These are phyloP conservation scores for Nipponacmea schrenckii DNA, from an alignment of 2,888 invertebrate species.

Conservation along the genomic window DNA sequence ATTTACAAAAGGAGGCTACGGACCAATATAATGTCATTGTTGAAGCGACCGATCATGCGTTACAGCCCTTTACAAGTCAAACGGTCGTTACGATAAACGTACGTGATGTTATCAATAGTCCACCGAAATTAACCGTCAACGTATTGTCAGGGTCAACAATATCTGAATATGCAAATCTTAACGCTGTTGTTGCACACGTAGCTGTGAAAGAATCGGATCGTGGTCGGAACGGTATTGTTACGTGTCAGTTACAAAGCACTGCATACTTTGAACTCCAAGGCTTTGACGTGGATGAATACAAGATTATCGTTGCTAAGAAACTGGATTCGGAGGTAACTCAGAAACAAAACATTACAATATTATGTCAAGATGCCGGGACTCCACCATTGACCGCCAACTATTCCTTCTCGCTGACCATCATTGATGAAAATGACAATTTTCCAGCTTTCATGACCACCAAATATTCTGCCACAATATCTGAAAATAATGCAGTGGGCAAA, in stretches of 20 bases:
- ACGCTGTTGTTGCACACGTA: conserved; percentile 57
- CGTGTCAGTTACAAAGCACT: conserved; percentile 36
- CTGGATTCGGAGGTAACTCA: conserved; percentile 54
- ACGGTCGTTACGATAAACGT: conserved; percentile 69
- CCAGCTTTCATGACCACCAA: conserved; percentile 47
- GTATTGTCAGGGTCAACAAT: conserved; percentile 40
- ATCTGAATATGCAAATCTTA: conserved; percentile 49
- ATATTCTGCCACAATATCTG: conserved; percentile 46
- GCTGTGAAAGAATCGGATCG: conserved; percentile 56
- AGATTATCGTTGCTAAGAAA: conserved; percentile 48
- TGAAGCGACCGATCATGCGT: conserved; percentile 50
- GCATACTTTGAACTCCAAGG: conserved; percentile 44
- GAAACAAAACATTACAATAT: conserved; percentile 49
- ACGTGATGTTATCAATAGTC: conserved; percentile 91
- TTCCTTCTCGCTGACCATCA: conserved; percentile 51
- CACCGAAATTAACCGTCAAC: conserved; percentile 75
- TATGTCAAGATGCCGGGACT: conserved; percentile 57
- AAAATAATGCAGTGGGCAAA: conserved; percentile 56
- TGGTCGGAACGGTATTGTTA: conserved; percentile 53
- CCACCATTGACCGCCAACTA: conserved; percentile 49
- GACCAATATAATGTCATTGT: conserved; percentile 49
- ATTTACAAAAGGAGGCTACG: conserved; percentile 44
- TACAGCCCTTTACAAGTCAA: conserved; percentile 47
- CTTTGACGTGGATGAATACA: conserved; percentile 47
- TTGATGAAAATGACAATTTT: conserved; percentile 61